Percentiles rank a stretch among this genome's conserved stretches.
phyloP scores from a whole-genome alignment of 2,888 invertebrate species.

The Venusia cambrica region DNA sequence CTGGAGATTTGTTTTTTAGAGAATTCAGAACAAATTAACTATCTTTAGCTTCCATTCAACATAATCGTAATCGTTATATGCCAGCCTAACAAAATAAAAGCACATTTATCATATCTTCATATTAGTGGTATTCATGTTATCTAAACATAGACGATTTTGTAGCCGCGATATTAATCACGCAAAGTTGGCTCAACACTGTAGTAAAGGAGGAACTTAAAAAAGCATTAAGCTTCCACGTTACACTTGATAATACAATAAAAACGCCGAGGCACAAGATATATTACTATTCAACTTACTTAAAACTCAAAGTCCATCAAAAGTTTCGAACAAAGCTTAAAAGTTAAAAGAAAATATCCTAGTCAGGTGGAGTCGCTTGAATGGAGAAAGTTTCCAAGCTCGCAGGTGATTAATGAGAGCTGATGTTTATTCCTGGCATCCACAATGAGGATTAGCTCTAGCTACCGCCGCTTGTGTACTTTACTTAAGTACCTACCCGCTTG shows the following conservation, averaged over 20 bases:
- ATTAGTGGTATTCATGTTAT: too few species aligned
- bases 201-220: constrained; percentile 34
- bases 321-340: constrained; percentile 78
- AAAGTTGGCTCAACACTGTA: constrained; percentile 19
- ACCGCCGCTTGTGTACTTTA: constrained; percentile 24
- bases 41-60: too few species aligned
- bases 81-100: too few species aligned
- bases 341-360: constrained; percentile 79
- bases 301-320: constrained; percentile 78
- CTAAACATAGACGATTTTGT: too few species aligned
- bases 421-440: constrained; percentile 64
- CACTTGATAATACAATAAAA: constrained; percentile 56
- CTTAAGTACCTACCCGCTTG: constrained; percentile 2
- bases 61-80: too few species aligned
- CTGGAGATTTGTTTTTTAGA: too few species aligned
- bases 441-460: constrained; percentile 62
- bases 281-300: constrained; percentile 79
- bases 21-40: too few species aligned
- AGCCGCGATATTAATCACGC: constrained; percentile 1
- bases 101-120: too few species aligned
- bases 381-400: constrained; percentile 60
- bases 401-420: constrained; percentile 72
- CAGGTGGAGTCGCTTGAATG: constrained; percentile 73
- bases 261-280: constrained; percentile 64
- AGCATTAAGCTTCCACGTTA: constrained; percentile 38